Evolutionary conservation across 2,888 invertebrate species (phyloP), one percentile per base, ranked within the genome.

Genomic region (Pyrrhia umbra): DNA sequence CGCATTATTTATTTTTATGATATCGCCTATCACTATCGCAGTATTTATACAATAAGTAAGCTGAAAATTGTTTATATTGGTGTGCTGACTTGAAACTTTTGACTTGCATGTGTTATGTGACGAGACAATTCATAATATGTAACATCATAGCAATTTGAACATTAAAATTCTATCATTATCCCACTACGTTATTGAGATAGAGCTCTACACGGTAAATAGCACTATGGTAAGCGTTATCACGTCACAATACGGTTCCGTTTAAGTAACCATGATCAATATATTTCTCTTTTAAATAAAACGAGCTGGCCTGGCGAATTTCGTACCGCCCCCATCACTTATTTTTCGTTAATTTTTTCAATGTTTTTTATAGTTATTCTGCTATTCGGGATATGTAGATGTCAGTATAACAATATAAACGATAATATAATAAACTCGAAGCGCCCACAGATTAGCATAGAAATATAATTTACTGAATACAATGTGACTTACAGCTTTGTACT

Each of bases 1-100:
- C 6, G 40, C 57, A 68, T 71, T 75, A 75, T 75, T 75, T 62
- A 62, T 75, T 68, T 60, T 40, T 74, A 51, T 0, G 40, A 40
- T 37, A 16, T 37, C 21, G 45, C 56, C 52, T 57, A 43, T 13
- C 43, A n/a, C 47, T 54, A 40, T 43, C 56, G 18, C 57, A 64
- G 69, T 77, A 71, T 65, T 65, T 71, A 47, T 40, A 50, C 13
- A 45, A 27, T 13, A 21, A 21, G 10, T 73, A 39, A 21, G 37
- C 37, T 40, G 30, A 20, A 27, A 5, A 6, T 52, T 10, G 37
- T 57, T 65, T 45, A 43, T 73, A 66, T 57, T 73, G 74, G 13
- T 4, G 39, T 57, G 10, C 42, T 72, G 65, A 37, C 18, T 23
- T 9, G 10, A 18, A 18, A 16, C 6, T n/a, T n/a, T n/a, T n/a